phyloP scores from a whole-genome alignment of 2,888 invertebrate species.

The Ctenicera cuprea region DNA sequence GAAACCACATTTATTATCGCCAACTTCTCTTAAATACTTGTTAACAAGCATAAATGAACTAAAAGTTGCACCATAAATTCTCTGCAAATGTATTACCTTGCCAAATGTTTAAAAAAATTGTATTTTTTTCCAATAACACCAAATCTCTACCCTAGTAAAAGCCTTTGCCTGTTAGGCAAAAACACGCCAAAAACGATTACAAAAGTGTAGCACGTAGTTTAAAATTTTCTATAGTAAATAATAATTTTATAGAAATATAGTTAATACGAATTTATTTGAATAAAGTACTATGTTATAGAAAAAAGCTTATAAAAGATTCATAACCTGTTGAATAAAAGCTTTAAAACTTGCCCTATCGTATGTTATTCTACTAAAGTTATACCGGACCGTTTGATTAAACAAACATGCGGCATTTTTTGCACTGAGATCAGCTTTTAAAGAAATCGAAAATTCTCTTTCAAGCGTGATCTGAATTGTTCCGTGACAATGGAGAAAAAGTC shows the following conservation, averaged over 20 bases:
- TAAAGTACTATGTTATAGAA: too few species aligned
- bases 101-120: background rate
- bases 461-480: slow-evolving; percentile 6
- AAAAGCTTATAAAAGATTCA: background rate
- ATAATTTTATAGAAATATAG: too few species aligned
- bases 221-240: too few species aligned
- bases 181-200: too few species aligned
- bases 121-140: too few species aligned
- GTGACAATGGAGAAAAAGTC: background rate
- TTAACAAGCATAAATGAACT: slow-evolving; percentile 44
- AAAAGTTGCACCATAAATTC: slow-evolving; percentile 42
- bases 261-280: too few species aligned
- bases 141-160: too few species aligned
- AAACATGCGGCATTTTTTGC: slow-evolving; percentile 18
- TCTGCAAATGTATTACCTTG: slow-evolving; percentile 13
- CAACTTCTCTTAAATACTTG: slow-evolving; percentile 45
- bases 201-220: too few species aligned
- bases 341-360: background rate
- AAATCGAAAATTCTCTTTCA: slow-evolving; percentile 15
- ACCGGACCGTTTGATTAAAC: slow-evolving; percentile 2
- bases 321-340: slow-evolving; percentile 15
- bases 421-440: background rate
- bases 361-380: background rate
- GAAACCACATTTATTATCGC: slow-evolving; percentile 42
- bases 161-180: too few species aligned